A percentile compares a stretch with the other conserved stretches of the same genome.
Conservation (phyloP, 2,797 vertebrate genomes). For the Cossypha heuglini region DNA sequence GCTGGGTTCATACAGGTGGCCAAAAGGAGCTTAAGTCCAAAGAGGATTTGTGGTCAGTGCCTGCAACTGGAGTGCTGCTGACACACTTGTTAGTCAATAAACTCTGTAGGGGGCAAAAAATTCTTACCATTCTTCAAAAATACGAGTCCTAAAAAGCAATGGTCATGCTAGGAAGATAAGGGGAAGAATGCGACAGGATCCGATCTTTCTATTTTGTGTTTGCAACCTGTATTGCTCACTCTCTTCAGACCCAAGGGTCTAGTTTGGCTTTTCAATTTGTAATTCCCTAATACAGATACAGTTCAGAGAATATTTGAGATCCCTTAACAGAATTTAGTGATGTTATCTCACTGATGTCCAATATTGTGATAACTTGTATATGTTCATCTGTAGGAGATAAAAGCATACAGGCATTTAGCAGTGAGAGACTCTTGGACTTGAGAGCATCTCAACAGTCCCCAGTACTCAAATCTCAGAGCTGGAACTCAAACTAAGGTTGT, state of each 20-base stretch:
- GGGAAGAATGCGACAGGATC: neutral
- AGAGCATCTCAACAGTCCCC: conserved; percentile 16
- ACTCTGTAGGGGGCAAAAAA: neutral
- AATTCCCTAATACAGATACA: neutral
- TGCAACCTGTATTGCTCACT: neutral
- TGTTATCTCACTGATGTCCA: neutral
- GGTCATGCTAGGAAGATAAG: neutral
- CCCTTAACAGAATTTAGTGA: neutral
- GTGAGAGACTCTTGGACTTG: conserved; percentile 25
- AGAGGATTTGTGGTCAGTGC: neutral
- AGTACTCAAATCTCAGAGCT: conserved; percentile 31
- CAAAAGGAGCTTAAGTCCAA: neutral
- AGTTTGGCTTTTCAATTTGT: neutral
- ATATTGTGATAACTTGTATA: neutral
- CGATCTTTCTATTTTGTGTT: neutral
- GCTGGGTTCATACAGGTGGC: rapidly evolving
- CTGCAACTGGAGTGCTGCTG: neutral
- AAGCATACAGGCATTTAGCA: neutral
- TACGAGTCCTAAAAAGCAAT: neutral
- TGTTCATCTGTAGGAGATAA: neutral
- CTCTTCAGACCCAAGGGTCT: neutral
- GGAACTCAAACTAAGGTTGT: conserved; percentile 45
- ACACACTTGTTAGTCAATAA: neutral
- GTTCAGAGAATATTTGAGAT: neutral
- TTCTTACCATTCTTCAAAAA: neutral